Conservation (phyloP, 2,113 vertebrate species). For the Xenopus borealis region DNA sequence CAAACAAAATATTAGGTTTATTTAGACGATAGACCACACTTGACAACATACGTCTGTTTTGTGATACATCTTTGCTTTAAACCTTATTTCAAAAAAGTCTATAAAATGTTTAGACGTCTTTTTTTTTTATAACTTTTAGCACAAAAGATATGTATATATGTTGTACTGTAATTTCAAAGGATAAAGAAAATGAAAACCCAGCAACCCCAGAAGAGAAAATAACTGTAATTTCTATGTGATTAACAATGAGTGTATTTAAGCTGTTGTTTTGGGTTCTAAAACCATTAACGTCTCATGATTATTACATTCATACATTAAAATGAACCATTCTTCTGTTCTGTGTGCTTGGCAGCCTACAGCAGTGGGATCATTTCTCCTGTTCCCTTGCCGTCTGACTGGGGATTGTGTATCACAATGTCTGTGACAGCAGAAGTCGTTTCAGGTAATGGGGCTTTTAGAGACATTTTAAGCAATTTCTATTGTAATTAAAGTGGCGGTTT, state of each 20-base stretch:
- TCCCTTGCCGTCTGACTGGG: neutral
- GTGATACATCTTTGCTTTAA: too few relatives aligned
- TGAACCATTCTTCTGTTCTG: conserved; percentile 20
- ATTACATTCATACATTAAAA: conserved; percentile 41
- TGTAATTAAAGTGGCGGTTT: too few relatives aligned
- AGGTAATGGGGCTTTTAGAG: too few relatives aligned
- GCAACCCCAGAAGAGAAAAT: conserved; percentile 22
- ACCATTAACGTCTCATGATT: conserved; percentile 29
- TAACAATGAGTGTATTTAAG: conserved; percentile 11
- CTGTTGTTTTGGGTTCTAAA: neutral
- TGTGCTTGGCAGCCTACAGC: conserved; percentile 21
- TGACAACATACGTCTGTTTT: too few relatives aligned
- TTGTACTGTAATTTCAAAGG: neutral
- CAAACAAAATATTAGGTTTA: too few relatives aligned
- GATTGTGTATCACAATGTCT: neutral
- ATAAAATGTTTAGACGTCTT: too few relatives aligned
- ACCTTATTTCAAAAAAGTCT: too few relatives aligned
- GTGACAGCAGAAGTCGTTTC: too few relatives aligned
- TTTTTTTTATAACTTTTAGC: too few relatives aligned
- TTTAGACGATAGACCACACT: too few relatives aligned
- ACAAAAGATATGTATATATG: too few relatives aligned
- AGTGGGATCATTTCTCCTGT: conserved; percentile 20
- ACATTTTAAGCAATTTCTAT: too few relatives aligned
- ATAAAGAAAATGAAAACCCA: conserved; percentile 24
- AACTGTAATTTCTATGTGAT: conserved; percentile 23